These are phyloP conservation scores for Orthosia incerta DNA, from an alignment of 2,888 invertebrate genomes.

Conservation along the genomic window DNA sequence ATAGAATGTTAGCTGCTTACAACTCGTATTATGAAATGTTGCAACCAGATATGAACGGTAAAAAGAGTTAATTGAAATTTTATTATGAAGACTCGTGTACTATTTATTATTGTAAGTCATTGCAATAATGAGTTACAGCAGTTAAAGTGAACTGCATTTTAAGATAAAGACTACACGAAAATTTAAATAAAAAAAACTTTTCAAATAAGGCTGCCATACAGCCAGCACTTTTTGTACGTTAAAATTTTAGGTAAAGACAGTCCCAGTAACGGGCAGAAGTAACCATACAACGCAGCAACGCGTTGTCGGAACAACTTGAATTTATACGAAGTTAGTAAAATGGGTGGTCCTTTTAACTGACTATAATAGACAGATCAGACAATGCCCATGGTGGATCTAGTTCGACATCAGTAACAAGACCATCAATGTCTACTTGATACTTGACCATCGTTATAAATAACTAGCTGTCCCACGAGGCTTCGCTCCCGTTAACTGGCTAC, in stretches of 20 bases:
- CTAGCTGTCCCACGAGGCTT: no score
- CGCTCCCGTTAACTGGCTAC: no score
- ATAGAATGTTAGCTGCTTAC: conserved; percentile 1
- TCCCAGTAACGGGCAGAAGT: no score
- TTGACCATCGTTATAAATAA: conserved; percentile 17
- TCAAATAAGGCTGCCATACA: no score
- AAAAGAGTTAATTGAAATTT: conserved; percentile 16
- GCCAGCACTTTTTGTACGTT: no score
- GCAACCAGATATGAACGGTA: not conserved
- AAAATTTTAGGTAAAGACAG: no score
- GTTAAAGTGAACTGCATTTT: not conserved
- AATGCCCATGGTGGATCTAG: conserved; percentile 21
- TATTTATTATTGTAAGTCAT: not conserved
- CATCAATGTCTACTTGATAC: conserved; percentile 13
- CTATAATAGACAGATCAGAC: conserved; percentile 13
- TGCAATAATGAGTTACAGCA: not conserved
- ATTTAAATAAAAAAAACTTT: not conserved
- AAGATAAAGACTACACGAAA: not conserved
- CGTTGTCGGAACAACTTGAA: no score
- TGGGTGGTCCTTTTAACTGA: conserved; percentile 23
- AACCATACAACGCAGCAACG: no score
- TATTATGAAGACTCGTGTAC: not conserved
- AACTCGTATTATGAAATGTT: conserved; percentile 18
- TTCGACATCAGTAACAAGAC: conserved; percentile 23
- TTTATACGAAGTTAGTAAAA: no score